A percentile compares a stretch with the other conserved stretches of the same genome.
Evolutionary conservation across 2,797 vertebrate species (phyloP).

Genomic region (Cossypha caffra): DNA sequence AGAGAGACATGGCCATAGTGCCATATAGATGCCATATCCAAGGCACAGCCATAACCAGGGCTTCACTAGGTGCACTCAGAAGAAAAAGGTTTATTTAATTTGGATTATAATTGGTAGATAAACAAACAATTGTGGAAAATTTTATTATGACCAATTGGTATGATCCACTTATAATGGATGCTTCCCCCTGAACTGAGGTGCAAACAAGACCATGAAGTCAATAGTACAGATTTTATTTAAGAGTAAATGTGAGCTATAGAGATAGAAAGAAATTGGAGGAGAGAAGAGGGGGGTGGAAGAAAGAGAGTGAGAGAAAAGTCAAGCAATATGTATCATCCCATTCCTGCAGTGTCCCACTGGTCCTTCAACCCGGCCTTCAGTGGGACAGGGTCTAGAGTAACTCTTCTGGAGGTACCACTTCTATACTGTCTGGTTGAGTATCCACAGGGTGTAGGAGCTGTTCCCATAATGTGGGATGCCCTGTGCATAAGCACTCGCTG

Average conservation of each 20-base stretch:
- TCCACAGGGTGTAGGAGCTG: neutral
- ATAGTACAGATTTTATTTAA: neutral
- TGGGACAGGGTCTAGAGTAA: rapidly evolving
- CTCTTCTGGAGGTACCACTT: neutral
- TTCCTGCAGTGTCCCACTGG: neutral
- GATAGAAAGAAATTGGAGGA: neutral
- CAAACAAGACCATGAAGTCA: neutral
- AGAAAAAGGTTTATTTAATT: neutral
- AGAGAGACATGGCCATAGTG: neutral
- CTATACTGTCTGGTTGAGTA: neutral
- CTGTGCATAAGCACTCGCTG: neutral
- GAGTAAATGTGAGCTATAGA: neutral
- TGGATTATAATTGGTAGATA: neutral
- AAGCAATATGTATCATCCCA: neutral
- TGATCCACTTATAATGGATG: neutral
- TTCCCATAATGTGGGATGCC: rapidly evolving
- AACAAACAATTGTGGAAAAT: neutral
- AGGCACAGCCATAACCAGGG: neutral
- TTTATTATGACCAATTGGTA: neutral
- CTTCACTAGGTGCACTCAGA: neutral
- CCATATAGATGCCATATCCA: neutral
- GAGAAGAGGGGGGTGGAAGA: neutral
- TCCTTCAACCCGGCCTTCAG: neutral
- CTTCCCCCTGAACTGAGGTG: neutral
- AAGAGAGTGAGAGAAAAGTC: neutral